phyloP scores from a whole-genome alignment of 2,797 vertebrate genomes.

The Macrochelys suwanniensis region DNA sequence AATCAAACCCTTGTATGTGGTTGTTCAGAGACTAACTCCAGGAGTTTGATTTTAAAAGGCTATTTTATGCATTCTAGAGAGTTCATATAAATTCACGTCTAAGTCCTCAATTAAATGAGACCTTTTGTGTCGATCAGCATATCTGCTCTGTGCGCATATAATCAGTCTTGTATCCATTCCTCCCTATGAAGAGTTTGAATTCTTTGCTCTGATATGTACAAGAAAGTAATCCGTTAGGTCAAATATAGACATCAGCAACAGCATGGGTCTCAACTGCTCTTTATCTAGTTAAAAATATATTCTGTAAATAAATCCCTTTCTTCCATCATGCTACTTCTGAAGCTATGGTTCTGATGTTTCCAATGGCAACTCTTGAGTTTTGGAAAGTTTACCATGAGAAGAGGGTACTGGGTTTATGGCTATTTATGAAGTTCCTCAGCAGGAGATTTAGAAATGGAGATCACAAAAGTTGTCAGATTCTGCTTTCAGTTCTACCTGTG shows the following conservation, averaged over 20 bases:
- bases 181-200: background rate
- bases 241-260: background rate
- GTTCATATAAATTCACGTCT: background rate
- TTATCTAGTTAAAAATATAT: background rate
- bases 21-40: background rate
- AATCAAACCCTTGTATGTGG: background rate
- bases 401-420: background rate
- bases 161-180: background rate
- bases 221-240: background rate
- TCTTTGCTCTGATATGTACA: background rate
- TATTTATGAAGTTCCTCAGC: background rate
- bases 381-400: background rate
- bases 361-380: background rate
- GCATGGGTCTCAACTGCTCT: background rate
- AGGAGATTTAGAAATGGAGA: background rate
- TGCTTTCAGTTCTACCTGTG: background rate
- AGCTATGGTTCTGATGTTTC: background rate
- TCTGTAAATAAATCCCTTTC: conserved; percentile 6
- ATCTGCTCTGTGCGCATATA: background rate
- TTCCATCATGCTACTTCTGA: background rate
- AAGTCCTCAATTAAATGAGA: background rate
- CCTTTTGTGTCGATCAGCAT: background rate
- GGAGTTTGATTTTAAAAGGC: background rate
- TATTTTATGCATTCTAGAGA: background rate
- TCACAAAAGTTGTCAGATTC: background rate